Evolutionary conservation across 2,797 vertebrate species (phyloP), one percentile per base, ranked within the genome.

Genomic region (Crocidura indochinensis): DNA sequence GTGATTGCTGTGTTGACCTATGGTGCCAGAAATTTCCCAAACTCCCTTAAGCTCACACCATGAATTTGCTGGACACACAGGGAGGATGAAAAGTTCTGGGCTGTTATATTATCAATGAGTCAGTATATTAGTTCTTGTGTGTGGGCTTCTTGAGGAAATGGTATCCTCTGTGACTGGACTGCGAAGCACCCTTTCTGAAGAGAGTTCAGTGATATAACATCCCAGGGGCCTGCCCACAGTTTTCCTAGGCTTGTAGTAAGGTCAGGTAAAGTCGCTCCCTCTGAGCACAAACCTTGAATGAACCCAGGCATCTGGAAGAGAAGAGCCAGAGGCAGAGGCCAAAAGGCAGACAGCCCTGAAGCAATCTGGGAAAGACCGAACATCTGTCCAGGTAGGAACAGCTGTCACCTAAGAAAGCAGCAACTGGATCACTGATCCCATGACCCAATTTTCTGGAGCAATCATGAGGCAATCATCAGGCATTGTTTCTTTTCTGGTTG

Each of bases 401-500:
- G 27, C n/a, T 77, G 47, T 51, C 62, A 85, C 8, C 38, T 84
- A 44, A 47, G 51, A 89, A 88, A 65, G 31, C 11, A 90, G 47
- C 51, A 77, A 87, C 56, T 62, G 68, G 75, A 83, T 69, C 51
- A 56, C 65, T 84, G 74, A 93, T 87, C 24, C 72, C 31, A 67
- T 92, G 92, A 78, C 67, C 31, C 47, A 56, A 8, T 72, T 84
- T 92, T 90, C 47, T 73, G 31, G 93, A 94, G 82, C 26, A 87
- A 65, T 72, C 64, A 84, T 62, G 51, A 79, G 47, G 29, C 65
- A 84, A 64, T 5, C 67, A 64, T 26, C 11, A 56, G 31, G 38
- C 31, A 64, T 22, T 82, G 6, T 20, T 72, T 81, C 11, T 27
- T 65, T 65, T 65, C 27, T 65, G 64, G 64, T 26, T 26, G 64